Percentiles rank a stretch among this genome's conserved stretches.
Evolutionary conservation across 2,113 vertebrate species (phyloP).

Genomic region (Ploceus nigricollis): DNA sequence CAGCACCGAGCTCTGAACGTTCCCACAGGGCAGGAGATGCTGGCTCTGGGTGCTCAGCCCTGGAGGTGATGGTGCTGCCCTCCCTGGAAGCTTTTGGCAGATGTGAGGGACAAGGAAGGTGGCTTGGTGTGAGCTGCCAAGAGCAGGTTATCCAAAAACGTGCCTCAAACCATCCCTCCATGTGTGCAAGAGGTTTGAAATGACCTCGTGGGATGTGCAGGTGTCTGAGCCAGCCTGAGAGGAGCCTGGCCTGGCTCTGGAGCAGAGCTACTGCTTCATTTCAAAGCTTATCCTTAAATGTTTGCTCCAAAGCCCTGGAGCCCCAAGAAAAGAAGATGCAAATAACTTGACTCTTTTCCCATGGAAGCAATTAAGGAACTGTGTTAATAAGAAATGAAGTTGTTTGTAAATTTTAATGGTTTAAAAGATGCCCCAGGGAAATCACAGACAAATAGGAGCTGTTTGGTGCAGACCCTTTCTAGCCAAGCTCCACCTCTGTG

Average conservation of each 20-base stretch:
- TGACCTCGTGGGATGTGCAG: fast-evolving
- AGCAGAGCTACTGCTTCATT: neutral
- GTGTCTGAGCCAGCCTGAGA: neutral
- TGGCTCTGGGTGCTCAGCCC: fast-evolving
- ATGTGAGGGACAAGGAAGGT: fast-evolving
- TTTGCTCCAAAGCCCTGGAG: conserved; percentile 33
- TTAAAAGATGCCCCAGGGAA: conserved; percentile 62
- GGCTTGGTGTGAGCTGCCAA: neutral
- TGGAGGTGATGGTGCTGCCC: neutral
- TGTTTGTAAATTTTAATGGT: conserved; percentile 62
- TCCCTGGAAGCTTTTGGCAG: neutral
- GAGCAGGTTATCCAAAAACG: fast-evolving
- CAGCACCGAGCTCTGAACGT: fast-evolving
- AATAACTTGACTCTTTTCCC: conserved; percentile 64
- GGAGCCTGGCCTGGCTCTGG: neutral
- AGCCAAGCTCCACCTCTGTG: neutral
- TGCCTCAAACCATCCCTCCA: neutral
- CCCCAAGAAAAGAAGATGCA: conserved; percentile 50
- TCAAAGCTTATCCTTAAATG: neutral
- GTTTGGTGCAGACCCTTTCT: neutral
- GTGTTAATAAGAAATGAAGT: conserved; percentile 67
- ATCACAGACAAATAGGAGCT: conserved; percentile 42
- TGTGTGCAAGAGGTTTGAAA: neutral
- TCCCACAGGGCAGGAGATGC: fast-evolving
- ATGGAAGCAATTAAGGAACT: conserved; percentile 69